These are phyloP conservation scores for Gisinianus flammeolus DNA, from an alignment of 2,888 invertebrate genomes.

Conservation along the genomic window DNA sequence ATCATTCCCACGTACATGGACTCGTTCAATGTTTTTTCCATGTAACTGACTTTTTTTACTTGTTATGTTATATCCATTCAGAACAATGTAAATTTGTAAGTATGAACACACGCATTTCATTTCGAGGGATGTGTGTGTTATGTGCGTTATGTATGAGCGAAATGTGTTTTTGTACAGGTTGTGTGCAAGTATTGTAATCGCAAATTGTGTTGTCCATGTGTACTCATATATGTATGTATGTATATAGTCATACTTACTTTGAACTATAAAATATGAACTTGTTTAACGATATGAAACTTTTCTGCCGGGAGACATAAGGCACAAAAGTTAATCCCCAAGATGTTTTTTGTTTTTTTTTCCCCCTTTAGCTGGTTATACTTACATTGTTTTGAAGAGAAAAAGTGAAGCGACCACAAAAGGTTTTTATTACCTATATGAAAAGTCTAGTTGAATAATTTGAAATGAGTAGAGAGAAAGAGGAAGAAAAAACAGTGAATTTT, in stretches of 20 bases:
- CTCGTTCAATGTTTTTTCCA: neutral
- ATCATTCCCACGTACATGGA: neutral
- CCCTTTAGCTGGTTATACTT: neutral
- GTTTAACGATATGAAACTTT: neutral
- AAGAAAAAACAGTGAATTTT: neutral
- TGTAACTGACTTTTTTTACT: too few relatives aligned
- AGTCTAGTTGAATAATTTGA: constrained; percentile 5
- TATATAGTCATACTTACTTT: neutral
- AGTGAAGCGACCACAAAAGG: constrained; percentile 17
- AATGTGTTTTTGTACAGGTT: neutral
- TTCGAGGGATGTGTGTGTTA: neutral
- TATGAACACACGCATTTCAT: neutral
- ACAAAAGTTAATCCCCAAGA: neutral
- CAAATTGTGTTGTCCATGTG: too few relatives aligned
- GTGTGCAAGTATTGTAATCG: too few relatives aligned
- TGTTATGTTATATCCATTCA: too few relatives aligned
- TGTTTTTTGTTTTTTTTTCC: neutral
- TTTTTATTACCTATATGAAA: constrained; percentile 24
- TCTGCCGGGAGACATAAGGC: neutral
- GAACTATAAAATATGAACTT: neutral
- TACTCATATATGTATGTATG: neutral
- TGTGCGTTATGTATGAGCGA: neutral
- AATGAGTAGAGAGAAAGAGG: neutral
- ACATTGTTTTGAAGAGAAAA: constrained; percentile 1
- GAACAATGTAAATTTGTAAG: too few relatives aligned